phyloP scores from a whole-genome alignment of 2,888 invertebrate genomes.

The Cryptus armator region DNA sequence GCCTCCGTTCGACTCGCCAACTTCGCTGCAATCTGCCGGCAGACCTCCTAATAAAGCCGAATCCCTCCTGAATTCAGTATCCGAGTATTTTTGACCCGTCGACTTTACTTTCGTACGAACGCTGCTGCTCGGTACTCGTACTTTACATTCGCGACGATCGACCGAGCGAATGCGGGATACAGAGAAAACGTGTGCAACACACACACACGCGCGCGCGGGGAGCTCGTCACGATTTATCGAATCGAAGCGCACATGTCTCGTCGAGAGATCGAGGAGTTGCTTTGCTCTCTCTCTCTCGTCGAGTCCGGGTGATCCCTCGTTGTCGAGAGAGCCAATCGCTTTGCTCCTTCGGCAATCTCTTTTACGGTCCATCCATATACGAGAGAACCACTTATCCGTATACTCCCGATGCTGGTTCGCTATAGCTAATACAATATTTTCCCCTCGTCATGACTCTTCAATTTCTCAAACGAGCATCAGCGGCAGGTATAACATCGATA shows the following conservation, averaged over 20 bases:
- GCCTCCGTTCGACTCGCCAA: conserved; percentile 16
- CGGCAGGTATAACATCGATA: not conserved
- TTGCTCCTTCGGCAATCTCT: conserved; percentile 54
- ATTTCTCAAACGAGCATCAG: conserved; percentile 32
- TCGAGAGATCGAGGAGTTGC: conserved; percentile 11
- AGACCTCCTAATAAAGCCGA: conserved; percentile 78
- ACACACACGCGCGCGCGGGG: not conserved
- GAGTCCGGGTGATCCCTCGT: conserved; percentile 52
- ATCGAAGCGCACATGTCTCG: conserved; percentile 27
- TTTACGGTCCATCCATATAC: conserved; percentile 43
- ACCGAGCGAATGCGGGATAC: not conserved
- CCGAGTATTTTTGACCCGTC: conserved; percentile 47
- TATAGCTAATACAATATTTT: conserved; percentile 29
- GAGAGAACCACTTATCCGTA: conserved; percentile 18
- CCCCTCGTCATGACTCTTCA: conserved; percentile 60
- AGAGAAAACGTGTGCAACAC: not conserved
- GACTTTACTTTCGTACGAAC: conserved; percentile 52
- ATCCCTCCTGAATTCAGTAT: conserved; percentile 25
- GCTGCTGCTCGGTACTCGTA: not conserved
- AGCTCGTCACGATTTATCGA: conserved; percentile 41
- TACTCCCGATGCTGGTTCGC: not conserved
- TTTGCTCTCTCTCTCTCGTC: conserved; percentile 25
- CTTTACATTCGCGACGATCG: not conserved
- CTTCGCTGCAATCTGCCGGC: conserved; percentile 39
- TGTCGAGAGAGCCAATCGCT: conserved; percentile 55